Base-by-base conservation (phyloP, 92 coral and sea anemone species). In the Porites cylindrica region DNA sequence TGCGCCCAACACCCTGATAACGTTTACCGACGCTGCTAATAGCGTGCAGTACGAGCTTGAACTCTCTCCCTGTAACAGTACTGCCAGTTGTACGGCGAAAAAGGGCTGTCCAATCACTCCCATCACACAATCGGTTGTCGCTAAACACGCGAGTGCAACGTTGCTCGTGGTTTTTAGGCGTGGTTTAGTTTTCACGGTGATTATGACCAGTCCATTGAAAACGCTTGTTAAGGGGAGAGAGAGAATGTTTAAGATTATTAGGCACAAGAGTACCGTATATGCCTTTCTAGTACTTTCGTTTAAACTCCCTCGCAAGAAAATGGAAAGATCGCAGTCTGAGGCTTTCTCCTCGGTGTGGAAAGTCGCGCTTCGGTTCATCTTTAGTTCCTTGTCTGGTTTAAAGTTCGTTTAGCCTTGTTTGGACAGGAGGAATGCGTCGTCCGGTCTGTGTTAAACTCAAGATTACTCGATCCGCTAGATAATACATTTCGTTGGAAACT, bases 171-270 rank as follows among this genome's bases (percentile, higher is more conserved):
- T 75, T 21, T n/a, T 51, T 7, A 75, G 79, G 9, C 64, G 79
- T 11, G 79, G 10, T 75, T 54, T 75, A 26, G 64, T 75, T 53
- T 51, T 51, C 61, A 75, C 79, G 10, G 79, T 59, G 14, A 75
- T 12, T 32, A 75, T 54, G 18, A 75, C 79, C 47, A 75, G 47
- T 4, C 10, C 10, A 11, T 75, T 75, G 38, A 75, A 23, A 18
- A 75, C 7, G 53, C 47, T 75, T 26, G 8, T 75, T 14, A 75
- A n/a, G 4, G 79, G 79, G 50, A 59, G 53, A 12, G 19, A 50
- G 52, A 23, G 19, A 8, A 16, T 51, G 64, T 54, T 54, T 2
- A 72, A 2, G 29, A 14, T 2, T 24, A 21, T 69, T 11, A 69
- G 10, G 21, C 16, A 16, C 11, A 70, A 16, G 18, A 70, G 75